Conservation (phyloP, 2,888 invertebrate genomes). For the Priocnemis perturbator region DNA sequence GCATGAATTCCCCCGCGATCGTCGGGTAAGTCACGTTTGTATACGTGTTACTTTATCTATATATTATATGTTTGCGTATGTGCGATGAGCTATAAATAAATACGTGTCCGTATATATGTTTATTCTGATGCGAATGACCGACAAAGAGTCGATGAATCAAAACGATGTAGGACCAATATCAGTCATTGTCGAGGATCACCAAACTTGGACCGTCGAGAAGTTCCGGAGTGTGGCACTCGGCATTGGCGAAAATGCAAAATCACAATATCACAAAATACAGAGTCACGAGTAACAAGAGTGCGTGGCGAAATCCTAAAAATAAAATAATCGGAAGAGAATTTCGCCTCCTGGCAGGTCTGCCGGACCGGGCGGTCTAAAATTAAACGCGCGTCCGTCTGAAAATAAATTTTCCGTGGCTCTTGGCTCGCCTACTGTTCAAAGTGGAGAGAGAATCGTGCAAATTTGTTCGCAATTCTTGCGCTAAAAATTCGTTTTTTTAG, state of each 20-base stretch:
- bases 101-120: neutral
- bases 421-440: slow-evolving; percentile 44
- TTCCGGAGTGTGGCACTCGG: too few species aligned
- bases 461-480: slow-evolving; percentile 11
- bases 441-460: slow-evolving; percentile 40
- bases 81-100: neutral
- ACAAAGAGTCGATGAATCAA: neutral
- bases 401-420: slow-evolving; percentile 60
- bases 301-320: slow-evolving; percentile 65
- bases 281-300: too few species aligned
- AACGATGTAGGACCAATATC: too few species aligned
- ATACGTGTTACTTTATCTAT: slow-evolving; percentile 18
- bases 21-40: slow-evolving; percentile 46
- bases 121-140: neutral
- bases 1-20: slow-evolving; percentile 53
- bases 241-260: too few species aligned
- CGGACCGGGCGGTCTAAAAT: slow-evolving; percentile 60
- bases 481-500: too few species aligned
- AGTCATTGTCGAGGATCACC: too few species aligned
- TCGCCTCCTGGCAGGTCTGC: slow-evolving; percentile 66
- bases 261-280: too few species aligned
- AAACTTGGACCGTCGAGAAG: too few species aligned
- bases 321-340: slow-evolving; percentile 70
- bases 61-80: neutral
- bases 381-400: slow-evolving; percentile 67